Conservation (phyloP, 2,797 vertebrate species). For the Thunnus albacares region DNA sequence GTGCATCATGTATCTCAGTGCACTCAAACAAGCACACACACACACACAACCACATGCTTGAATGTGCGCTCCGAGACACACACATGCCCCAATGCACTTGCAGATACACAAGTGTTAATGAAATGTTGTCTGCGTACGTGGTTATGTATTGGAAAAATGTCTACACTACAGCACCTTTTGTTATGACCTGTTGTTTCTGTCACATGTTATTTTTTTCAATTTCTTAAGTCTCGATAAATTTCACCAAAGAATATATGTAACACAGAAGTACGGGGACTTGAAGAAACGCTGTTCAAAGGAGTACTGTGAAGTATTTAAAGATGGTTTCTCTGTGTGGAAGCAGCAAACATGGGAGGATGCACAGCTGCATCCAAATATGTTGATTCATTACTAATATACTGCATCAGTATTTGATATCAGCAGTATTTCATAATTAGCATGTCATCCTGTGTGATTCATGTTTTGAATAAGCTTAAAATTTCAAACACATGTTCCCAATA, state of each 20-base stretch:
- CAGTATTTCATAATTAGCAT: not conserved
- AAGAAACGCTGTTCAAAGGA: not conserved
- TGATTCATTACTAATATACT: not conserved
- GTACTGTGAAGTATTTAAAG: not conserved
- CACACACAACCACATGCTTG: constrained; percentile 26
- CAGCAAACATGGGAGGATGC: no score
- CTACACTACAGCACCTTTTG: constrained; percentile 6
- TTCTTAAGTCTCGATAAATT: not conserved
- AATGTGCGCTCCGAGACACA: constrained; percentile 36
- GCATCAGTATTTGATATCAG: not conserved
- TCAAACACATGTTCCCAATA: not conserved
- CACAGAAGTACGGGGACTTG: not conserved
- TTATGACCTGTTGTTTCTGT: constrained; percentile 27
- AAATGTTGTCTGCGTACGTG: constrained; percentile 31
- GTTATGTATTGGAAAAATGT: constrained; percentile 23
- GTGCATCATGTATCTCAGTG: constrained; percentile 69
- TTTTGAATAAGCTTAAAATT: not conserved
- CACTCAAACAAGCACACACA: constrained; percentile 36
- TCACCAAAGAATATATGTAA: not conserved
- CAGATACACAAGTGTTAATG: constrained; percentile 52
- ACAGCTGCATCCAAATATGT: not conserved
- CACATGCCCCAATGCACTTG: constrained; percentile 33
- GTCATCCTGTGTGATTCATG: not conserved
- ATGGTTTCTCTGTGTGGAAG: not conserved
- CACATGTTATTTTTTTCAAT: not conserved